Evolutionary conservation across 1,140 invertebrate species (phyloP), one percentile per base, ranked within the genome.

Genomic region (Gryllus bimaculatus): DNA sequence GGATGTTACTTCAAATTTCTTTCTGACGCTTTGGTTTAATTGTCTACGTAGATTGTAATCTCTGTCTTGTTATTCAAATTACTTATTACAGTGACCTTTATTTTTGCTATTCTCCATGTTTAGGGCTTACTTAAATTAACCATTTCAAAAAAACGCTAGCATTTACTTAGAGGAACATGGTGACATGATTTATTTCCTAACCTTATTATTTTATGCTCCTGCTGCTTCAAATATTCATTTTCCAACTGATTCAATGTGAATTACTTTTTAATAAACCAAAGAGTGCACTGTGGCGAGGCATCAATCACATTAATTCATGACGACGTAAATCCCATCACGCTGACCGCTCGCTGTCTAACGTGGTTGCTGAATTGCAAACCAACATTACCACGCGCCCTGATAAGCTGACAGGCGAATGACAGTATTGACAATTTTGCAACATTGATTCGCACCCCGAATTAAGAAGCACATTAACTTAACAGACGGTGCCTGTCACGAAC

Each of bases 301-400:
- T 66, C 54, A 66, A 66, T 66, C 54, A 66, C 54, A 66, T 66
- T 66, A 66, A 66, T 66, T 66, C 54, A 66, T 66, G 54, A 10
- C 10, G 10, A 18, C 54, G 18, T 66, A 18, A 66, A 66, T 13
- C 18, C 54, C 18, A 66, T 66, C 54, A 10, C 10, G 2, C 10
- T 13, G 18, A 66, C 54, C 10, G 18, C 18, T 10, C 0, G 54
- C 54, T 66, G 54, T 66, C 54, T 66, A 66, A 10, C 18, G 54
- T 66, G 54, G 54, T 66, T 13, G 54, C 54, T 66, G 54, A 66
- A 66, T 66, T 18, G 54, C 54, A 66, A 18, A 66, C 10, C 54
- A 10, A 66, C 10, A 13, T 18, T 18, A 13, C 54, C 10, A 66
- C 54, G 10, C 18, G 54, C 7, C 2, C 54, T 13, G 54, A 66